phyloP scores from a whole-genome alignment of 2,888 invertebrate genomes.

The Xiphydria camelus region DNA sequence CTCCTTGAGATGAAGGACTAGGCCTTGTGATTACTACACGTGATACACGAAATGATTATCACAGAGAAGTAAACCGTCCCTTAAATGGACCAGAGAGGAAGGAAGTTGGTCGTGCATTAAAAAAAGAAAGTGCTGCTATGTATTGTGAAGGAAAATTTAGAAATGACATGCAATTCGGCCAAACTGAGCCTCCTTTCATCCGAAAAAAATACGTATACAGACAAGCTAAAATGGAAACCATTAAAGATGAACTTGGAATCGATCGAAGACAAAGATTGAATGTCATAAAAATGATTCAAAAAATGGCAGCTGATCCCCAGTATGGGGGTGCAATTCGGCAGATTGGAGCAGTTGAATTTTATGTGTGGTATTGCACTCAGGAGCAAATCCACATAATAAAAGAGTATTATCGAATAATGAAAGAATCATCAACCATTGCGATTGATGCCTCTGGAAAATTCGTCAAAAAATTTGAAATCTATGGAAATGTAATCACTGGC shows the following conservation, averaged over 20 bases:
- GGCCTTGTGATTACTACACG: conserved; percentile 10
- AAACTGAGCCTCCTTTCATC: conserved; percentile 11
- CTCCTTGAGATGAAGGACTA: conserved; percentile 8
- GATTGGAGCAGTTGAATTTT: conserved; percentile 14
- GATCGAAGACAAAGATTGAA: conserved; percentile 6
- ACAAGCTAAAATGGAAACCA: conserved; percentile 12
- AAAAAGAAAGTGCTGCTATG: conserved; percentile 7
- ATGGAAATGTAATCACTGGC: conserved; percentile 9
- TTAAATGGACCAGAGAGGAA: conserved; percentile 12
- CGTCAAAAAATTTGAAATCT: conserved; percentile 17
- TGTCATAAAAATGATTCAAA: conserved; percentile 9
- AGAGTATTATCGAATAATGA: conserved; percentile 13
- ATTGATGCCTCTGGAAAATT: conserved; percentile 16
- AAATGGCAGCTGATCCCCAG: conserved; percentile 7
- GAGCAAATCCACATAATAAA: conserved; percentile 14
- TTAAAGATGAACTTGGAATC: conserved; percentile 7
- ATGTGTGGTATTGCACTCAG: no score
- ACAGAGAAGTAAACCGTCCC: conserved; percentile 15
- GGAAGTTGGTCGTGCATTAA: conserved; percentile 6
- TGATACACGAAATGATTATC: conserved; percentile 17
- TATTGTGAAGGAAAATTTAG: conserved; percentile 6
- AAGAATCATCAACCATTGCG: conserved; percentile 10
- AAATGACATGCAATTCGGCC: conserved; percentile 15
- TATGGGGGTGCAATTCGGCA: conserved; percentile 7
- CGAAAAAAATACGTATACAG: conserved; percentile 12